Evolutionary conservation across 2,113 vertebrate genomes (phyloP).

Genomic region (Apteryx mantelli): DNA sequence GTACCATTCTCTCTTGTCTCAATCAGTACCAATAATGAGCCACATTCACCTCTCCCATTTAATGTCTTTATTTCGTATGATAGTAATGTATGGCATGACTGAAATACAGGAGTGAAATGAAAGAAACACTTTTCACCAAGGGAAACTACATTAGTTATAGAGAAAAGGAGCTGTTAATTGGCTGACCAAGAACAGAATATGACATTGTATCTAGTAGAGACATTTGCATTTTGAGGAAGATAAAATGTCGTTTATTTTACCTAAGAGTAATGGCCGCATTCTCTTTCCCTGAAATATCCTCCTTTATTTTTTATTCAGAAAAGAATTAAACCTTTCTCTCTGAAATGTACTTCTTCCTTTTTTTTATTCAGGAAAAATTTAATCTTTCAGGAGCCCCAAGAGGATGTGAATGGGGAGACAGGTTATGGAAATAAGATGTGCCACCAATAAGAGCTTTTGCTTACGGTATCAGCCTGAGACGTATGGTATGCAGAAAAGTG

Average conservation of each 20-base stretch:
- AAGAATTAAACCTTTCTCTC: background rate
- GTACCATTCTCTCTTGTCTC: background rate
- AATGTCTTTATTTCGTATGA: background rate
- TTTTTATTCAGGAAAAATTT: background rate
- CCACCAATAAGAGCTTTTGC: background rate
- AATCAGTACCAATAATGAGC: background rate
- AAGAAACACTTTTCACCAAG: background rate
- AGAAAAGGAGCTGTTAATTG: background rate
- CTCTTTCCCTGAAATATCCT: background rate
- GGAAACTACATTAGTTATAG: background rate
- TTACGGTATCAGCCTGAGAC: background rate
- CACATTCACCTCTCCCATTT: background rate
- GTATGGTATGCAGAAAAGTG: background rate
- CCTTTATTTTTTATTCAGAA: background rate
- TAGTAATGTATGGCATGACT: background rate
- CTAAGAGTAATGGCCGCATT: background rate
- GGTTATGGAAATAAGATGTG: background rate
- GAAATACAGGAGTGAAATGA: background rate
- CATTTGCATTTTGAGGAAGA: background rate
- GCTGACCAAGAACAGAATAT: background rate
- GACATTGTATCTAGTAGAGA: background rate
- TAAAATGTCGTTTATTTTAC: background rate
- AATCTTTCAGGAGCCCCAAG: background rate
- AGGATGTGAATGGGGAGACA: background rate
- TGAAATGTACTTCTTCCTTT: background rate